A percentile compares a stretch with the other conserved stretches of the same genome.
Evolutionary conservation across 2,888 invertebrate genomes (phyloP).

Genomic region (Diplolepis rosae): DNA sequence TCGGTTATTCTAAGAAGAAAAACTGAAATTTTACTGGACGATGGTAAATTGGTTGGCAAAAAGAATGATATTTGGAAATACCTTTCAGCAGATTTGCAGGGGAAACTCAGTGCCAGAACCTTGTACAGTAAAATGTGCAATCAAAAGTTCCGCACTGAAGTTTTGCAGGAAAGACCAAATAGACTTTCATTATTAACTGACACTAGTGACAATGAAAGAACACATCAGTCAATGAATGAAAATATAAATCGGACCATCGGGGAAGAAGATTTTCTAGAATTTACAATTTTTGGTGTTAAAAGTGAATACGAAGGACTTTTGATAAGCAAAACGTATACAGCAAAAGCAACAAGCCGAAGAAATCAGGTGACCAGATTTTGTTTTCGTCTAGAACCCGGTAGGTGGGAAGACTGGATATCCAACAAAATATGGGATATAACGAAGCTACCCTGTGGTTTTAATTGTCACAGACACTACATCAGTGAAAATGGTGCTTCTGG

Average conservation of each 20-base stretch:
- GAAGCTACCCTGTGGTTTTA: constrained; percentile 20
- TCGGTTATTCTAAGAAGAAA: neutral
- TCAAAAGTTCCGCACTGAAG: neutral
- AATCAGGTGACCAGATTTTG: neutral
- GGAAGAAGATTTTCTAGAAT: neutral
- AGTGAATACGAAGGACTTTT: neutral
- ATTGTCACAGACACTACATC: constrained; percentile 8
- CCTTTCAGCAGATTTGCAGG: neutral
- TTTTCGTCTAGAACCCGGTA: constrained; percentile 7
- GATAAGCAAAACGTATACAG: neutral
- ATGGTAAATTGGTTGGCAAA: neutral
- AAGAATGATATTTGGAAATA: neutral
- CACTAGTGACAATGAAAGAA: neutral
- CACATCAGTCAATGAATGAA: neutral
- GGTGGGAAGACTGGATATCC: constrained; percentile 29
- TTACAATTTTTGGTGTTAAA: neutral
- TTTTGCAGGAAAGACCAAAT: neutral
- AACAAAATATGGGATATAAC: constrained; percentile 9
- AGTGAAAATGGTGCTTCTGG: neutral
- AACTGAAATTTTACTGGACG: neutral
- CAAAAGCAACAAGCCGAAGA: neutral
- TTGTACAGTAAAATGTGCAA: neutral
- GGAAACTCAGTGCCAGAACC: neutral
- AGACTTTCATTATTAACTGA: too few species aligned
- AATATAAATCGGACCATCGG: neutral